These are phyloP conservation scores for Argya squamiceps DNA, from an alignment of 2,797 vertebrate species.

Conservation along the genomic window DNA sequence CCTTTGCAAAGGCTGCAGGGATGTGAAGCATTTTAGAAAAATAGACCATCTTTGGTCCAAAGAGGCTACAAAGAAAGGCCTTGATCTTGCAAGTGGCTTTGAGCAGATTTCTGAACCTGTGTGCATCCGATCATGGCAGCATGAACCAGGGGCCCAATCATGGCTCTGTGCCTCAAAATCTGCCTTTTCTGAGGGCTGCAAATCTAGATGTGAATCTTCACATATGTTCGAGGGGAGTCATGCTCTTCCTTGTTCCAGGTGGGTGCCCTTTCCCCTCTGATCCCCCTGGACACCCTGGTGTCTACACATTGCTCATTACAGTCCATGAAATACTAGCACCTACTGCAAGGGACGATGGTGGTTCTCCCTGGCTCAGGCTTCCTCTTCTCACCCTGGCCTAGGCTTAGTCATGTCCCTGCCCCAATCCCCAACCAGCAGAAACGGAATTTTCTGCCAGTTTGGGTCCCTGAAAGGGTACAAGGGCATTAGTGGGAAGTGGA, in stretches of 20 bases:
- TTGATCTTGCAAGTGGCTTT: conserved; percentile 33
- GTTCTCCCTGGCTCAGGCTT: background rate
- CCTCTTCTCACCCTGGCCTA: background rate
- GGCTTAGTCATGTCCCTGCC: background rate
- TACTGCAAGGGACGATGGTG: accelerated
- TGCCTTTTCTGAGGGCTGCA: background rate
- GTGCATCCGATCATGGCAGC: accelerated
- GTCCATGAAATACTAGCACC: background rate
- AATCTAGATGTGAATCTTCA: background rate
- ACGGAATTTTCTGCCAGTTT: background rate
- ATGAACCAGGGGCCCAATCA: background rate
- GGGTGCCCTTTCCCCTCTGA: background rate
- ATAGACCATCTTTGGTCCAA: background rate
- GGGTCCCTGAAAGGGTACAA: background rate
- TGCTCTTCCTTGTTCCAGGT: background rate
- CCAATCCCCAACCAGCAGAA: background rate
- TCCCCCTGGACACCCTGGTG: background rate
- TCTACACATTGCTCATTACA: background rate
- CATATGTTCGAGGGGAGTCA: background rate
- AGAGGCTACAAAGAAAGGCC: background rate
- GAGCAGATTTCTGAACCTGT: background rate
- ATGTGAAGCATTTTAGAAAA: background rate
- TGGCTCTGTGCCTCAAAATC: background rate
- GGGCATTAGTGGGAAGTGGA: background rate
- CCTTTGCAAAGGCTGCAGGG: background rate